Evolutionary conservation across 1,140 invertebrate genomes (phyloP).

Genomic region (Panonychus citri): DNA sequence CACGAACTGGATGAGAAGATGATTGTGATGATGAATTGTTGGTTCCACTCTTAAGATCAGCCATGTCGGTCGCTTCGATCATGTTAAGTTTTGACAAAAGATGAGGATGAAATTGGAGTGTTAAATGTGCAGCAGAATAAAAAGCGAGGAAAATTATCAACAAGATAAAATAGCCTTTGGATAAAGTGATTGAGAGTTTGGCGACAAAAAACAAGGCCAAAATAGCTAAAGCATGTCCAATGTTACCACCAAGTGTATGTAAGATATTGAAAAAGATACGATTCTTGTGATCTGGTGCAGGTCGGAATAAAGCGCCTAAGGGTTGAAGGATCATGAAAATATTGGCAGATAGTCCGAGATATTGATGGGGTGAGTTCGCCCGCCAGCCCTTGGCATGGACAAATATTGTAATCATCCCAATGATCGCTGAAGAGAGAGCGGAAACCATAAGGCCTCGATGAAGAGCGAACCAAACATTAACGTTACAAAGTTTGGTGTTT

Average conservation of each 20-base stretch:
- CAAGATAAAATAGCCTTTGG: no score
- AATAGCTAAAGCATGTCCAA: conserved; percentile 59
- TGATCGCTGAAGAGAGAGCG: neutral
- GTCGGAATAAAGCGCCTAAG: conserved; percentile 60
- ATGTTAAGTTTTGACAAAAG: no score
- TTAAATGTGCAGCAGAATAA: conserved; percentile 63
- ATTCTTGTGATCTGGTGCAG: conserved; percentile 51
- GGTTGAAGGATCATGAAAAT: conserved; percentile 33
- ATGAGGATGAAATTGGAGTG: conserved; percentile 28
- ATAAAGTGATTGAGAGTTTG: conserved; percentile 31
- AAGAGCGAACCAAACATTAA: conserved; percentile 64
- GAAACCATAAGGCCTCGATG: neutral
- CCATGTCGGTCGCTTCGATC: no score
- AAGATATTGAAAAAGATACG: conserved; percentile 77
- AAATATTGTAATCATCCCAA: neutral
- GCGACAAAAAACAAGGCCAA: conserved; percentile 73
- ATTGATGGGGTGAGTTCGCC: neutral
- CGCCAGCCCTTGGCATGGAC: neutral
- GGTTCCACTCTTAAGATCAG: no score
- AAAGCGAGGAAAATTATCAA: conserved; percentile 56
- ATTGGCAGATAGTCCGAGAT: neutral
- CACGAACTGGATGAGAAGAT: no score
- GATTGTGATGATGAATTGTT: no score
- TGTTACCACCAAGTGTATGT: conserved; percentile 75
- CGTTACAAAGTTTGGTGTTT: conserved; percentile 47